Evolutionary conservation across 2,113 vertebrate species (phyloP).

Genomic region (Benitochromis conjunctus): DNA sequence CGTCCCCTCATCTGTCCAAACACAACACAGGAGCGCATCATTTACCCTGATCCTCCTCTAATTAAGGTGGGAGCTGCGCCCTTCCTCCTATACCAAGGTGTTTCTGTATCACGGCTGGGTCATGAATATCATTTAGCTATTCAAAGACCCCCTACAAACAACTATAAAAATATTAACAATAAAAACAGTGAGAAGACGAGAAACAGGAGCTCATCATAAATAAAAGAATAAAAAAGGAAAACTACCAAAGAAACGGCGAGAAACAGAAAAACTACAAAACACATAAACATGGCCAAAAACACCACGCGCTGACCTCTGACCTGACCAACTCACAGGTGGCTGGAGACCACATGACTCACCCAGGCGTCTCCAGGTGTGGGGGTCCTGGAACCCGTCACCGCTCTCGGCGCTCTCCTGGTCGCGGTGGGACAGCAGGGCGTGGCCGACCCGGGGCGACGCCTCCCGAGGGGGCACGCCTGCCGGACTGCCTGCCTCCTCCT

Average conservation of each 20-base stretch:
- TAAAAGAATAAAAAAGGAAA: no score
- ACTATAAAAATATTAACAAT: neutral
- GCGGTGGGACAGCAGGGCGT: slow-evolving; percentile 80
- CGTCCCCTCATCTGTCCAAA: slow-evolving; percentile 83
- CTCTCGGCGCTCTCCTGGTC: slow-evolving; percentile 81
- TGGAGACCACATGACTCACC: slow-evolving; percentile 71
- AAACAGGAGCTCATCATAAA: no score
- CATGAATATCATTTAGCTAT: neutral
- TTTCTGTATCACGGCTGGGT: slow-evolving; percentile 81
- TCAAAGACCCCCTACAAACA: neutral
- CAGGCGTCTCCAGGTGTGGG: slow-evolving; percentile 83
- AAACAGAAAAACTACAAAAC: neutral
- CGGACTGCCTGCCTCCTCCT: slow-evolving; percentile 80
- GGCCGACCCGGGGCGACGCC: slow-evolving; percentile 82
- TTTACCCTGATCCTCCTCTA: neutral
- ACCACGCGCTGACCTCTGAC: neutral
- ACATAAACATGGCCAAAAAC: neutral
- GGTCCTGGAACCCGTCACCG: slow-evolving; percentile 72
- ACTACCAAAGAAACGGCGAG: no score
- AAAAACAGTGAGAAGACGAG: neutral
- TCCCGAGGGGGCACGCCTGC: slow-evolving; percentile 81
- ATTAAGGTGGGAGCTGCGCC: neutral
- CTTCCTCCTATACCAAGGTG: slow-evolving; percentile 56
- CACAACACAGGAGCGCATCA: neutral
- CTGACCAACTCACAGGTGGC: neutral